These are phyloP conservation scores for Cydia amplana DNA, from an alignment of 1,140 invertebrate species.

Conservation along the genomic window DNA sequence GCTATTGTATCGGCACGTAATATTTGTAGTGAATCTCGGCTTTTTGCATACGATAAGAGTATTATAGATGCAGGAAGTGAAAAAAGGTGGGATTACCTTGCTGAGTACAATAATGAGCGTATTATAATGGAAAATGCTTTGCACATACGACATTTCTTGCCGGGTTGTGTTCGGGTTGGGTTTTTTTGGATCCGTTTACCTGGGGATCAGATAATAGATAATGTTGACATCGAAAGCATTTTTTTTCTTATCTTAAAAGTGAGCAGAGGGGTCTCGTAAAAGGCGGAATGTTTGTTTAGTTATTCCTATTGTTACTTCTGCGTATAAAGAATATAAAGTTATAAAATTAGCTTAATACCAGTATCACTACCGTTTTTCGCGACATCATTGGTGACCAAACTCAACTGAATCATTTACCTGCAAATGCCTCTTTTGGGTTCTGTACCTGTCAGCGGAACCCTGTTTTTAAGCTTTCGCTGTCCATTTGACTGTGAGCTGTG, in stretches of 20 bases:
- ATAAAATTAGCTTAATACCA: background rate
- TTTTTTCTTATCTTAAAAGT: slow-evolving; percentile 10
- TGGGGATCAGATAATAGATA: slow-evolving; percentile 31
- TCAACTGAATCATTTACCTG: background rate
- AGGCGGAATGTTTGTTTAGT: background rate
- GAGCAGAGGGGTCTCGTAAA: slow-evolving; percentile 8
- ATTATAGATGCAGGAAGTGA: slow-evolving; percentile 28
- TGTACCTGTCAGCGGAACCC: no score
- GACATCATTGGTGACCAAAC: background rate
- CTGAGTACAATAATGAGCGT: background rate
- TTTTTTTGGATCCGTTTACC: slow-evolving; percentile 25
- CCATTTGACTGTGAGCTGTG: no score
- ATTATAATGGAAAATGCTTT: background rate
- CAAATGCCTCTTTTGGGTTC: no score
- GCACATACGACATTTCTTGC: background rate
- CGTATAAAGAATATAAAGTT: background rate
- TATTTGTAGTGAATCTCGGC: background rate
- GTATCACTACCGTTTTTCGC: background rate
- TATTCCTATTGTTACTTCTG: background rate
- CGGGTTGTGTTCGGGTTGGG: background rate
- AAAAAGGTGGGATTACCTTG: slow-evolving; percentile 9
- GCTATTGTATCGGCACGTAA: slow-evolving; percentile 14
- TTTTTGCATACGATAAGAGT: slow-evolving; percentile 30
- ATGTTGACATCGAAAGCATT: slow-evolving; percentile 33
- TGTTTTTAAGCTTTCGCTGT: no score